Evolutionary conservation across 2,113 vertebrate species (phyloP), one percentile per base, ranked within the genome.

Genomic region (Poeciliopsis occidentalis): DNA sequence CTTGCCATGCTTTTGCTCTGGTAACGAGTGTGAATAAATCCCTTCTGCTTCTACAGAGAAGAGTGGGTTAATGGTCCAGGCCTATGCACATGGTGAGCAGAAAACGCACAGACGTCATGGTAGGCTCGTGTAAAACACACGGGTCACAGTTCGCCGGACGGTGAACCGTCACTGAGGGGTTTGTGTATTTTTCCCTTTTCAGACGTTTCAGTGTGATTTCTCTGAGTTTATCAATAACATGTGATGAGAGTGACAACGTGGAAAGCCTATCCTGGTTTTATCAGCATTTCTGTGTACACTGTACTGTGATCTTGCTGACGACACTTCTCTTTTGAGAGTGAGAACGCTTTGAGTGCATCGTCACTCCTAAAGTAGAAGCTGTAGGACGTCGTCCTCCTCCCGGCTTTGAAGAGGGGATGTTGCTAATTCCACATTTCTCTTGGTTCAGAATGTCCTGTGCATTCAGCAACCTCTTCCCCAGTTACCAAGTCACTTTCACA

Each of bases 91-190:
- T 71, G 47, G 26, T 62, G 27, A 13, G 0, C 54, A 86, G 75
- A 87, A 80, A 57, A 84, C 82, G 17, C 12, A 79, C 24, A 83
- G 83, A 87, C 82, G 75, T 83, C 73, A 31, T 67, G 85, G 87
- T 86, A 80, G 29, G 60, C 68, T 44, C 26, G 77, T 31, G 73
- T 71, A 39, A 81, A 83, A 85, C 17, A 79, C 66, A 82, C 74
- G 62, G 51, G 74, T 76, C 70, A 68, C 44, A 75, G 67, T 57
- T n/a, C 60, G 64, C 17, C n/a, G 34, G 41, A 41, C 70, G 65
- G 39, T 74, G 32, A 73, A 60, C 37, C 22, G 34, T 80, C 62
- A 80, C 30, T 39, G 17, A 64, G 54, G 64, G 54, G 81, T 78
- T 71, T 29, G 71, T 81, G 30, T 78, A 19, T 84, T 75, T 84